Conservation (phyloP, 2,888 invertebrate genomes). For the Tholera decimalis region DNA sequence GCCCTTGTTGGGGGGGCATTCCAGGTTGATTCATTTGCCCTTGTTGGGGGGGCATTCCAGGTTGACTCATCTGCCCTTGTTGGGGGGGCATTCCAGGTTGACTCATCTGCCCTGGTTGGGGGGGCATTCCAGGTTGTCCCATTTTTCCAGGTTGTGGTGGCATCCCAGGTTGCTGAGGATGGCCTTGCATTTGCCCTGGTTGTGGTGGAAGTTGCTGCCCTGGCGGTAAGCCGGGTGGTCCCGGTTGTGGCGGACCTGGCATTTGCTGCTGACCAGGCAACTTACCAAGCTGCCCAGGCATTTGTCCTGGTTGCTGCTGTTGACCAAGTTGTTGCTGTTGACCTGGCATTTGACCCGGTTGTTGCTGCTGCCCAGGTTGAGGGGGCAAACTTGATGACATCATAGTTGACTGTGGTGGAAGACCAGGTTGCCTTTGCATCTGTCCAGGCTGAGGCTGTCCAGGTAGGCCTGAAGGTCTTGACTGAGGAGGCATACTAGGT, state of each 20-base stretch:
- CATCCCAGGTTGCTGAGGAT: constrained; percentile 49
- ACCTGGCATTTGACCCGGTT: constrained; percentile 28
- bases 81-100: constrained; percentile 47
- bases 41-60: constrained; percentile 35
- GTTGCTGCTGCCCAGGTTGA: constrained; percentile 44
- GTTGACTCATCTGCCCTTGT: constrained; percentile 46
- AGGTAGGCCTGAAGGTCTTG: constrained; percentile 59
- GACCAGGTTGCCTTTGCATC: constrained; percentile 50
- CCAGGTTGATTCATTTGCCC: constrained; percentile 45
- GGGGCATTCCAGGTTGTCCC: constrained; percentile 41
- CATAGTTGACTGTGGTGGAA: constrained; percentile 54
- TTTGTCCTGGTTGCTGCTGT: constrained; percentile 52
- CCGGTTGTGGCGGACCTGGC: constrained; percentile 60
- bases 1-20: constrained; percentile 39
- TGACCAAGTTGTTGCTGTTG: constrained; percentile 42
- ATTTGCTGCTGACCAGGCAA: constrained; percentile 63
- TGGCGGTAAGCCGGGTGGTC: constrained; percentile 59
- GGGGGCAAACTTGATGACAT: constrained; percentile 36
- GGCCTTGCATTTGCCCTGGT: constrained; percentile 57
- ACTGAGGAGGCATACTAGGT: constrained; percentile 57
- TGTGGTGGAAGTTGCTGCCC: constrained; percentile 59
- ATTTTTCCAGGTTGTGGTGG: constrained; percentile 12
- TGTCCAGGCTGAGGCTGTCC: constrained; percentile 63
- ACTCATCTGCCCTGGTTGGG: constrained; percentile 29
- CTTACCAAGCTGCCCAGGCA: constrained; percentile 53